Conservation (phyloP, 2,113 vertebrate genomes). For the Mormoops blainvillei region DNA sequence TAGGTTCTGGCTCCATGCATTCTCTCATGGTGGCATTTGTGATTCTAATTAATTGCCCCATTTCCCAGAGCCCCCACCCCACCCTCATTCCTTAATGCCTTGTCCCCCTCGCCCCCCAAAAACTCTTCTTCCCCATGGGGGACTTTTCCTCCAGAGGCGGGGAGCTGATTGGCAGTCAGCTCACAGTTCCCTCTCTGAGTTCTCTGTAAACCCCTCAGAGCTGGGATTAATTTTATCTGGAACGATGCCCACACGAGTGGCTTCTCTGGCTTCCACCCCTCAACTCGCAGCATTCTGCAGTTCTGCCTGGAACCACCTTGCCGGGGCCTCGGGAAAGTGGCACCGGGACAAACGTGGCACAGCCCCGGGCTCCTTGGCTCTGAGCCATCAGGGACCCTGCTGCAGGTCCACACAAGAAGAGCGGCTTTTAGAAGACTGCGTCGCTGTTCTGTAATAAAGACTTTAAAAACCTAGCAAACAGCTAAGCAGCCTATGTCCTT, state of each 20-base stretch:
- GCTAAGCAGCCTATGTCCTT: background rate
- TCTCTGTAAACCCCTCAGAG: background rate
- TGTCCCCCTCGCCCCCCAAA: background rate
- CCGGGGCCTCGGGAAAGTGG: background rate
- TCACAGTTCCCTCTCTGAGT: background rate
- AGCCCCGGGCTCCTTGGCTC: background rate
- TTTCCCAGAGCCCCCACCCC: background rate
- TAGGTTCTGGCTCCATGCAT: background rate
- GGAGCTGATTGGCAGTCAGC: background rate
- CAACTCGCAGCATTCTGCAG: background rate
- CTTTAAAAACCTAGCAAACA: background rate
- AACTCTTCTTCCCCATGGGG: background rate
- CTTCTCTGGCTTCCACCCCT: background rate
- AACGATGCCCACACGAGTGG: background rate
- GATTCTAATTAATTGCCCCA: background rate
- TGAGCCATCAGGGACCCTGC: background rate
- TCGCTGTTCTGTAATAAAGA: background rate
- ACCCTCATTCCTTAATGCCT: background rate
- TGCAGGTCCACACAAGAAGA: background rate
- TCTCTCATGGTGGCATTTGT: background rate
- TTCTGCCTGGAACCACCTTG: background rate
- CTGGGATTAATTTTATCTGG: background rate
- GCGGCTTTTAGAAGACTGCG: background rate
- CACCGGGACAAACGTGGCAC: accelerated
- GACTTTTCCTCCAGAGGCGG: background rate